phyloP scores from a whole-genome alignment of 53 echinoderm and acorn worm species.

The Pentamera pediparva region DNA sequence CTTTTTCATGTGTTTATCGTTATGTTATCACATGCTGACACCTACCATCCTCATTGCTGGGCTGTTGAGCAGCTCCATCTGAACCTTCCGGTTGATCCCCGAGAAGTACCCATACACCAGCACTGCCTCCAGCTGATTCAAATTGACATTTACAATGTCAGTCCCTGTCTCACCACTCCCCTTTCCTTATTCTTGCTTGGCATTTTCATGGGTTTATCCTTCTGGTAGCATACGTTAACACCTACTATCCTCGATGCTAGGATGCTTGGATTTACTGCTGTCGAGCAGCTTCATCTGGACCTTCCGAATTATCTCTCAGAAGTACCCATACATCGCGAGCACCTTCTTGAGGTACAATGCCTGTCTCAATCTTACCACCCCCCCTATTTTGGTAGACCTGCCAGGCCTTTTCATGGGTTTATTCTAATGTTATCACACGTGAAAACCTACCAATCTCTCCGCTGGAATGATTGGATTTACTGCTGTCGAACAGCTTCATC shows the following conservation, averaged over 20 bases:
- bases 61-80: constrained; percentile 79
- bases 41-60: constrained; percentile 97
- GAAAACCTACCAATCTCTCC: constrained; percentile 87
- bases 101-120: constrained; percentile 99
- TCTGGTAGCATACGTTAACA: too few relatives aligned
- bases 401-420: neutral
- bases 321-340: too few relatives aligned
- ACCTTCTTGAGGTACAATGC: too few relatives aligned
- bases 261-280: constrained; percentile 66
- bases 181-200: too few relatives aligned
- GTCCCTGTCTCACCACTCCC: too few relatives aligned
- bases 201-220: too few relatives aligned
- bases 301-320: constrained; percentile 95
- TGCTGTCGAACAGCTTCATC: constrained; percentile 77
- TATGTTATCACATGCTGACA: too few relatives aligned
- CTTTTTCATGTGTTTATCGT: neutral
- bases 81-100: constrained; percentile 94
- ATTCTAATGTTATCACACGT: too few relatives aligned
- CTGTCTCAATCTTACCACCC: too few relatives aligned
- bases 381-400: neutral
- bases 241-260: constrained; percentile 98
- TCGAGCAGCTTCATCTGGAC: constrained; percentile 93
- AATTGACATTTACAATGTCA: too few relatives aligned
- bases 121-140: too few relatives aligned
- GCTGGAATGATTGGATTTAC: constrained; percentile 81